Evolutionary conservation across 2,797 vertebrate genomes (phyloP).

Genomic region (Lithobates sylvaticus): DNA sequence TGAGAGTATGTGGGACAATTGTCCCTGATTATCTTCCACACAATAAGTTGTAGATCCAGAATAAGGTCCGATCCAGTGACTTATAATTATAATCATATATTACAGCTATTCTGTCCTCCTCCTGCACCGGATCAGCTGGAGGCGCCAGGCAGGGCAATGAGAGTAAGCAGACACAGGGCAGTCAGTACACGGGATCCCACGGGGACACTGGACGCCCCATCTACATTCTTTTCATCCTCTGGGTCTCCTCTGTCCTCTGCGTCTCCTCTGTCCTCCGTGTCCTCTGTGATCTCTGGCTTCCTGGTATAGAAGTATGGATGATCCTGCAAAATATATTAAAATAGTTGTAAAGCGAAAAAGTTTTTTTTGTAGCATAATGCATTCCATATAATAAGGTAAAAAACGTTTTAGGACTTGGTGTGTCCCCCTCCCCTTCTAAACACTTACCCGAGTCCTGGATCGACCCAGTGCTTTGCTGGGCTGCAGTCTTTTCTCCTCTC

Average conservation of each 20-base stretch:
- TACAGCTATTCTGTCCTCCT: too few relatives aligned
- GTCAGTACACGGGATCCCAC: not conserved
- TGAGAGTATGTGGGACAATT: not conserved
- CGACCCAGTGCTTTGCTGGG: too few relatives aligned
- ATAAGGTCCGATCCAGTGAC: not conserved
- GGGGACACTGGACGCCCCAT: not conserved
- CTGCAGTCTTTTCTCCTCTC: too few relatives aligned
- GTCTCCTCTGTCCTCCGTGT: not conserved
- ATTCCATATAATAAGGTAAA: too few relatives aligned
- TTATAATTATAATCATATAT: too few relatives aligned
- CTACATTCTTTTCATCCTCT: not conserved
- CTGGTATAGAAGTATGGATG: constrained; percentile 72
- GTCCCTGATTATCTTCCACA: not conserved
- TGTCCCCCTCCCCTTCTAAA: too few relatives aligned
- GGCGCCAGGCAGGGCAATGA: not conserved
- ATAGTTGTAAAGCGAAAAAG: too few relatives aligned
- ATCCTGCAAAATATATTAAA: constrained; percentile 63
- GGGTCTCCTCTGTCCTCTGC: not conserved
- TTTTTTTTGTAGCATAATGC: too few relatives aligned
- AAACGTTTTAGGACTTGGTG: too few relatives aligned
- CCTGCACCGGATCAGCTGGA: not conserved
- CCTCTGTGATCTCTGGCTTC: not conserved
- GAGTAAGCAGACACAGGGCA: not conserved
- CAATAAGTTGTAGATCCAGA: not conserved
- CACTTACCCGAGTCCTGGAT: too few relatives aligned